These are phyloP conservation scores for Aradus depressus DNA, from an alignment of 2,888 invertebrate species.

Conservation along the genomic window DNA sequence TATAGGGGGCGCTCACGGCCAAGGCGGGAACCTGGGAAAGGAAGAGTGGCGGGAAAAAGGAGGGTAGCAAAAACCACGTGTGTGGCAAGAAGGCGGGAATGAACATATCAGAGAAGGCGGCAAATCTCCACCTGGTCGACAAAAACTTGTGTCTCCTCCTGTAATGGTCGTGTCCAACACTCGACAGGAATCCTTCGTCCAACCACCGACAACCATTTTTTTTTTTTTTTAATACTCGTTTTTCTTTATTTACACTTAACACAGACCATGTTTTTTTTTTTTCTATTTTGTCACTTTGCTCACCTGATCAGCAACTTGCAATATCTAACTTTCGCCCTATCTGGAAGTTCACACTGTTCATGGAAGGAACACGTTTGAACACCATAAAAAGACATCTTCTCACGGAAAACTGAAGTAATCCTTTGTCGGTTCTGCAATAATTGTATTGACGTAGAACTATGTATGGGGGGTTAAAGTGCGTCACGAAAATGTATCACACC, in stretches of 20 bases:
- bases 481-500: too few relatives aligned
- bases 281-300: not conserved
- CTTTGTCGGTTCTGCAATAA: too few relatives aligned
- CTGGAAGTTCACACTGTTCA: not conserved
- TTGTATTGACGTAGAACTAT: too few relatives aligned
- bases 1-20: too few relatives aligned
- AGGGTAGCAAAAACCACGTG: constrained; percentile 2
- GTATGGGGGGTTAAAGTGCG: too few relatives aligned
- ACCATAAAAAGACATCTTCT: too few relatives aligned
- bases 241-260: too few relatives aligned
- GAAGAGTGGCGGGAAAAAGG: not conserved
- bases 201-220: constrained; percentile 1
- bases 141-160: too few relatives aligned
- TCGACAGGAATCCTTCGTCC: constrained; percentile 6
- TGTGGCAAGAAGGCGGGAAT: constrained; percentile 13
- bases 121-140: constrained; percentile 12
- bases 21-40: constrained; percentile 4
- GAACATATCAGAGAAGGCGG: constrained; percentile 14
- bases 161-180: constrained; percentile 15
- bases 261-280: not conserved
- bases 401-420: too few relatives aligned
- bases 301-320: not conserved
- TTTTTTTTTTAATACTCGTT: too few relatives aligned
- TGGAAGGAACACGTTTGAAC: not conserved
- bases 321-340: not conserved